phyloP scores from a whole-genome alignment of 2,888 invertebrate species.

The Drosophila monieri region DNA sequence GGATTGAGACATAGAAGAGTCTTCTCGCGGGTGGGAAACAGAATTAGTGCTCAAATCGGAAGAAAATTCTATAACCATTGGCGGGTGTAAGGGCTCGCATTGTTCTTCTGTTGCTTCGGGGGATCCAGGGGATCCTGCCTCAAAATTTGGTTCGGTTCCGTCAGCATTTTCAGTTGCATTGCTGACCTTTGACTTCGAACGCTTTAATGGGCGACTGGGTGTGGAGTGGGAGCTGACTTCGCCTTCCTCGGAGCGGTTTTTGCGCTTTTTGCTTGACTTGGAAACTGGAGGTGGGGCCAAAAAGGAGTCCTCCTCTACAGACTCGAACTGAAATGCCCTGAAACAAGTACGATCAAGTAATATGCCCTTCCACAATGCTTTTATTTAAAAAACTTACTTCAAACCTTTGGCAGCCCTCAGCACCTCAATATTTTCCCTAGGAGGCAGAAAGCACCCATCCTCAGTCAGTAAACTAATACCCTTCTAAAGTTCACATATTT shows the following conservation, averaged over 20 bases:
- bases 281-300: neutral
- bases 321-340: constrained; percentile 40
- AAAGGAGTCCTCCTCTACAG: neutral
- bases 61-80: neutral
- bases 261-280: constrained; percentile 46
- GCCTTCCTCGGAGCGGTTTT: constrained; percentile 48
- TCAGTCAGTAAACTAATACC: constrained; percentile 58
- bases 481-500: constrained; percentile 24
- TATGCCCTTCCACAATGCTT: neutral
- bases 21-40: neutral
- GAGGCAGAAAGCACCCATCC: constrained; percentile 67
- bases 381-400: constrained; percentile 39
- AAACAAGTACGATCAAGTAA: too few relatives aligned
- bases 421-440: constrained; percentile 63
- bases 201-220: constrained; percentile 48
- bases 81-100: neutral
- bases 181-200: constrained; percentile 42
- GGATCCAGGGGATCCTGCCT: neutral
- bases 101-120: neutral
- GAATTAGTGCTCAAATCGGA: neutral
- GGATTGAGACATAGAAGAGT: neutral
- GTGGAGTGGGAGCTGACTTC: constrained; percentile 52
- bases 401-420: constrained; percentile 46
- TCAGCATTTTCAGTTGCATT: neutral
- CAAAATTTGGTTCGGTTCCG: neutral